Base-by-base conservation (phyloP, 1,140 invertebrate genomes). In the Apis laboriosa region DNA sequence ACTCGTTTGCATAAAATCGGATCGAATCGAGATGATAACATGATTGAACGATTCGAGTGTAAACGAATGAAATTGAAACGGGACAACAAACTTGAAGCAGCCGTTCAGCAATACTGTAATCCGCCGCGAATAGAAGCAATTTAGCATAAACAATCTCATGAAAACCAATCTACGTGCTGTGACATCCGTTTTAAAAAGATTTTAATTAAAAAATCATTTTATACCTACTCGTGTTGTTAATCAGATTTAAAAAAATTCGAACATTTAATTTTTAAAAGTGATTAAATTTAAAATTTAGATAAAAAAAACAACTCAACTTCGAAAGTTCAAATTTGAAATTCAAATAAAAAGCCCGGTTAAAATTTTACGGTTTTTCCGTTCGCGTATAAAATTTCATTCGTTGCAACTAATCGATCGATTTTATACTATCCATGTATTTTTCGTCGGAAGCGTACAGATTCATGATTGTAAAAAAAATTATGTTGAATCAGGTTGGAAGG, bases 21-120 rank as follows among this genome's bases (percentile, higher is more conserved):
- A 49, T 77, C 24, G 74, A 77, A 15, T 28, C 53, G 34, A 9
- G 80, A 82, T 75, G 68, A 82, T 64, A 74, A 64, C 74, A 56
- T 74, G 78, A 80, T 80, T 56, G 78, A 73, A 74, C 71, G 71
- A 34, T 24, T 74, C 60, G 78, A 60, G 78, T 80, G 70, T 80
- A 74, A 80, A 74, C 78, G 78, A 74, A 74, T 80, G 11, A 56
- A 74, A 74, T 80, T 80, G 78, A 80, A 80, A 56, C 71, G 60
- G 13, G 28, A 28, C 51, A 51, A 15, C 61, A 24, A 66, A 49
- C 51, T 55, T 7, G 51, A 24, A 43, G 19, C 70, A 19, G 17
- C 34, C 5, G 34, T 34, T 9, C 24, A 9, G 19, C 55, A 43
- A 34, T n/a, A 2, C 21, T 24, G 9, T 28, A 55, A 72, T 64